phyloP scores from a whole-genome alignment of 2,113 vertebrate genomes.

The Rutilus rutilus region DNA sequence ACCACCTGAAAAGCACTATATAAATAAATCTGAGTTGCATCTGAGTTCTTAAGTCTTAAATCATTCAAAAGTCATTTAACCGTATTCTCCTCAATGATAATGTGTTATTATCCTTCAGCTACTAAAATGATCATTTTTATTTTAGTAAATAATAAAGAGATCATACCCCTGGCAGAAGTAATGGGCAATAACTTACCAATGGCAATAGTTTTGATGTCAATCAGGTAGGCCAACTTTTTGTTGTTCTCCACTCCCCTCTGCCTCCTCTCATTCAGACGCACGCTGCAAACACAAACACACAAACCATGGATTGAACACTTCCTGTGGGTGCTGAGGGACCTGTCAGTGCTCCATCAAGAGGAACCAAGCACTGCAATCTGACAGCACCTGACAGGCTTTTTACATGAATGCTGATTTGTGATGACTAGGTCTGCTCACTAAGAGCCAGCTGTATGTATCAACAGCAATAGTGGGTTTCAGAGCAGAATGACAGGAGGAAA shows the following conservation, averaged over 20 bases:
- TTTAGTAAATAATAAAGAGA: neutral
- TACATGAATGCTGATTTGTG: conserved; percentile 58
- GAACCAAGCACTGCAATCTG: conserved; percentile 52
- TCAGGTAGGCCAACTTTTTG: conserved; percentile 92
- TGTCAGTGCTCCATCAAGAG: conserved; percentile 55
- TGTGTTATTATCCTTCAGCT: neutral
- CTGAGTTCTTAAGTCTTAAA: no score
- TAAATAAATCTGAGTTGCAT: no score
- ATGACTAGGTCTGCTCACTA: conserved; percentile 39
- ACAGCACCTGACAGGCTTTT: conserved; percentile 60
- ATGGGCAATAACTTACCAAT: conserved; percentile 75
- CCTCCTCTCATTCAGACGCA: conserved; percentile 90
- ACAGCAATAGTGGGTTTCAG: conserved; percentile 1
- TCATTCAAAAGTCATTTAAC: no score
- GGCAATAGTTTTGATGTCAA: conserved; percentile 95
- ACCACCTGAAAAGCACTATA: no score
- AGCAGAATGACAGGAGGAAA: neutral
- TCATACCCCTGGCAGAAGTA: neutral
- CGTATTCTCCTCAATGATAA: neutral
- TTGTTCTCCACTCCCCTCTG: conserved; percentile 86
- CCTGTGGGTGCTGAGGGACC: conserved; percentile 12
- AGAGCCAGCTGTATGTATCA: conserved; percentile 38
- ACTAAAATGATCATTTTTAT: neutral
- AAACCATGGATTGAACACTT: conserved; percentile 39
- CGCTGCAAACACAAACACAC: conserved; percentile 72